Evolutionary conservation across 2,113 vertebrate species (phyloP).

Genomic region (Pachypanchax playfairii): DNA sequence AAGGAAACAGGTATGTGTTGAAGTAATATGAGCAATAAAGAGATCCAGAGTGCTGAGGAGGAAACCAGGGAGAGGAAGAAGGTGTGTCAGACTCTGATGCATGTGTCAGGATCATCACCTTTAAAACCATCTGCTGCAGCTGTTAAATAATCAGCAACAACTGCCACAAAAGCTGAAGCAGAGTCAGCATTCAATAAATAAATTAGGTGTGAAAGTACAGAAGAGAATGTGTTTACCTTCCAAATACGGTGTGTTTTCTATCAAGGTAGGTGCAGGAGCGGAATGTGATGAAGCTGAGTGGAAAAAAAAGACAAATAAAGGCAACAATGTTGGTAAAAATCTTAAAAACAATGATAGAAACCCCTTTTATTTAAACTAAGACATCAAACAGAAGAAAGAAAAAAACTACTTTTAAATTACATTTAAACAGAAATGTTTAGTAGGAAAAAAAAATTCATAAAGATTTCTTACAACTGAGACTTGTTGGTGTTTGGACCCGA

Average conservation of each 20-base stretch:
- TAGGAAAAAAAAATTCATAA: too few relatives aligned
- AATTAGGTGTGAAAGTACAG: background rate
- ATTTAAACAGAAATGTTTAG: too few relatives aligned
- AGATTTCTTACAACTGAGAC: conserved; percentile 97
- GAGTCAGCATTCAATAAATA: background rate
- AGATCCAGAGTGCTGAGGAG: background rate
- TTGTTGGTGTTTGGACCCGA: conserved; percentile 97
- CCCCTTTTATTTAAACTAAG: too few relatives aligned
- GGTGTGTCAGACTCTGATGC: background rate
- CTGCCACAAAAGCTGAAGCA: background rate
- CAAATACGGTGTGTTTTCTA: conserved; percentile 95
- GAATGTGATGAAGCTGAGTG: conserved; percentile 94
- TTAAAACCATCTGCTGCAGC: background rate
- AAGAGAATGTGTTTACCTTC: conserved; percentile 81
- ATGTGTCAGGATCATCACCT: conserved; percentile 2
- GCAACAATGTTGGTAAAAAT: background rate
- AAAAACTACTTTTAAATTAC: too few relatives aligned
- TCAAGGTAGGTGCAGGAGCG: conserved; percentile 94
- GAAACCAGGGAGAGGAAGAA: background rate
- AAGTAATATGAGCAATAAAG: conserved; percentile 6
- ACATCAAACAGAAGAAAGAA: background rate
- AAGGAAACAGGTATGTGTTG: background rate
- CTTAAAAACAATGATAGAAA: background rate
- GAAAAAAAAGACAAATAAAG: conserved; percentile 15
- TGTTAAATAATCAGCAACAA: too few relatives aligned